These are phyloP conservation scores for Neolamprologus hecqui DNA, from an alignment of 2,113 vertebrate species.

Conservation along the genomic window DNA sequence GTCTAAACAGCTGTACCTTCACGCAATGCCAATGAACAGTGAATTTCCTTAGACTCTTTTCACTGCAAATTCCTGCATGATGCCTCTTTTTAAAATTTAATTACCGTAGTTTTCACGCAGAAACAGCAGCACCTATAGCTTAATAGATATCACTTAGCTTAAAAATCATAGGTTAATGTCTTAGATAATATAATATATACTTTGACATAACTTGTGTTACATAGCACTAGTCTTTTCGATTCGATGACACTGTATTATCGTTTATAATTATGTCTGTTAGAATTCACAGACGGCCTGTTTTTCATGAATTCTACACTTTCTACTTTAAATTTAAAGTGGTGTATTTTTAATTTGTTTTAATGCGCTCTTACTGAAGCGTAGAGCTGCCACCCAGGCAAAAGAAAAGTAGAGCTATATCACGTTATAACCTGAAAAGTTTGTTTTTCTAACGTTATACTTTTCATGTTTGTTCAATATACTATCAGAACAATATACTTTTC, in stretches of 20 bases:
- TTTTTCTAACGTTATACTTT: background rate
- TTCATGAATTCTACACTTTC: background rate
- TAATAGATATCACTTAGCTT: background rate
- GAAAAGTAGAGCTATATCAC: background rate
- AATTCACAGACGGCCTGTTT: background rate
- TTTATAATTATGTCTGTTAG: background rate
- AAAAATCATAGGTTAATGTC: background rate
- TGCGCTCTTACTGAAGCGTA: background rate
- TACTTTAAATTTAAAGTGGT: background rate
- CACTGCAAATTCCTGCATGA: background rate
- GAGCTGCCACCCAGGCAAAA: background rate
- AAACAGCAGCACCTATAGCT: background rate
- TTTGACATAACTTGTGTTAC: background rate
- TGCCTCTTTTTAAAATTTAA: background rate
- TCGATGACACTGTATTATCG: background rate
- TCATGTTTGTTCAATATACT: background rate
- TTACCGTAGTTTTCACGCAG: accelerated
- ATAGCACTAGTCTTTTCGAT: background rate
- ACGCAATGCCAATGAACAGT: background rate
- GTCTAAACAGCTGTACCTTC: background rate
- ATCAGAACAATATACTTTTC: background rate
- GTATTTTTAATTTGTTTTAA: background rate
- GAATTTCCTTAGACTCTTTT: background rate
- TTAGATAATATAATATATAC: background rate
- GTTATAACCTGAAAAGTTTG: background rate